Evolutionary conservation across 2,113 vertebrate genomes (phyloP), one percentile per base, ranked within the genome.

Genomic region (Megaceryle maxima): DNA sequence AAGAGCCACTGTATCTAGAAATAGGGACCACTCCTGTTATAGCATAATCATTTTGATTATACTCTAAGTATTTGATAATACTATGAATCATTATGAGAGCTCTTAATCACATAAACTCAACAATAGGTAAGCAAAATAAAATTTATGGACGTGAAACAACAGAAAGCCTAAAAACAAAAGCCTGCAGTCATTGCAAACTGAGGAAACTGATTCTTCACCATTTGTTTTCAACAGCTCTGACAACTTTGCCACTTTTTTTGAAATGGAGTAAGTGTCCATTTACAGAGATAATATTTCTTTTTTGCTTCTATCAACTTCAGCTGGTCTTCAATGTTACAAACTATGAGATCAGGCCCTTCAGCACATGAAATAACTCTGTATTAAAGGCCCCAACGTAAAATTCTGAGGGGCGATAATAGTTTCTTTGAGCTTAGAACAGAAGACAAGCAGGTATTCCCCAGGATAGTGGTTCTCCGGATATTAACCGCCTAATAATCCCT

Each of bases 121-220:
- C 46, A 91, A 56, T 22, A 94, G 48, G 51, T 90, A 88, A 67
- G 31, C 44, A 93, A 94, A 95, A 86, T n/a, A 64, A 66, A 83
- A 76, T 15, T 63, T 11, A 68, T 5, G 1, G 9, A 60, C 33
- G 50, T 16, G 59, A 84, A 57, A 1, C 17, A 94, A 21, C 12
- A 37, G 57, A 87, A 74, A 2, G 14, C 82, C 14, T 46, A 57
- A 87, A 74, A 2, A 11, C 82, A 88, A 91, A 87, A n/a, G 28
- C 9, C 28, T 53, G 31, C 15, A 68, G 51, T 68, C 1, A 57
- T 69, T 67, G 79, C 44, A 67, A 70, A 50, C 10, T 14, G 55
- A 88, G 33, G 51, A 73, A 83, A 43, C 7, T 6, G 20, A 21
- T 79, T 63, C 73, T 78, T 69, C 75, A 44, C 20, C 28, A 55